Evolutionary conservation across 2,888 invertebrate genomes (phyloP).

Genomic region (Dryocosmus kuriphilus): DNA sequence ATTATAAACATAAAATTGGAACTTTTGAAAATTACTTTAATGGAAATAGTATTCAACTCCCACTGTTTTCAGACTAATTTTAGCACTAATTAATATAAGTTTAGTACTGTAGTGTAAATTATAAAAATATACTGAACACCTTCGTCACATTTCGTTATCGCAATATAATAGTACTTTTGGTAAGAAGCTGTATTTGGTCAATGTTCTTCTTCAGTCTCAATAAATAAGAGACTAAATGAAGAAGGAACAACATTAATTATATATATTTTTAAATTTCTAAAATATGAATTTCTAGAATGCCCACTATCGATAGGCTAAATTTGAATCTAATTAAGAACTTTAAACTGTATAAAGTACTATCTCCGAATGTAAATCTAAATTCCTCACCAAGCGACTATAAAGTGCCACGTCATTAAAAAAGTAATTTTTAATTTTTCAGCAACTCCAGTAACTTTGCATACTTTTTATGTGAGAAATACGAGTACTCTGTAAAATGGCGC

Average conservation of each 20-base stretch:
- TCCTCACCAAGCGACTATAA: not conserved
- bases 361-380: not conserved
- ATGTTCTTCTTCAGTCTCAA: not conserved
- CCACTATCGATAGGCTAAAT: not conserved
- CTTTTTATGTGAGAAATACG: not conserved
- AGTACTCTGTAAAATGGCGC: not conserved
- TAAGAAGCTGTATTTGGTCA: not conserved
- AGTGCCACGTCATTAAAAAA: not conserved
- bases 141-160: conserved; percentile 16
- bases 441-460: not conserved
- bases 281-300: not conserved
- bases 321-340: too few species aligned
- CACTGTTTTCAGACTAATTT: not conserved
- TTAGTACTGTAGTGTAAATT: not conserved
- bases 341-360: not conserved
- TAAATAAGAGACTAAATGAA: not conserved
- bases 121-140: not conserved
- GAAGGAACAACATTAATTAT: not conserved
- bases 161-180: not conserved
- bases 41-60: not conserved
- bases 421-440: not conserved
- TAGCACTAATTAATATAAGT: not conserved
- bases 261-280: not conserved
- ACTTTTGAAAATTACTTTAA: not conserved
- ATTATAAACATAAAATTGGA: not conserved